A percentile compares a stretch with the other conserved stretches of the same genome.
Conservation (phyloP, 2,888 invertebrate genomes). For the Bedellia somnulentella region DNA sequence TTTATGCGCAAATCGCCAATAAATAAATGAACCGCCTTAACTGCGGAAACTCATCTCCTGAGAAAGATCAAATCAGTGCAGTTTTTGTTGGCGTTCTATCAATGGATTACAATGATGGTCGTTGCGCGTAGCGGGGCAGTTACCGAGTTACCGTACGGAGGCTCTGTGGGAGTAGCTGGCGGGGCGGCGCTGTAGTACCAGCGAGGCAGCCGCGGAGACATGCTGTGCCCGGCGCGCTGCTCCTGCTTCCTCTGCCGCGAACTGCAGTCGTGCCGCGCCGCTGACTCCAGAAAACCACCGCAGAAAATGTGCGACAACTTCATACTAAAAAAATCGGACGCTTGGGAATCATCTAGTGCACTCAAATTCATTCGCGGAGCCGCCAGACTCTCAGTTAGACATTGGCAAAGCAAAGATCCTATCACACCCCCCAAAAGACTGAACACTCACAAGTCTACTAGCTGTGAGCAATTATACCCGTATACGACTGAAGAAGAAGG, state of each 20-base stretch:
- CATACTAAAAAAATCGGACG: conserved; percentile 57
- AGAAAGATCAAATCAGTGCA: too few species aligned
- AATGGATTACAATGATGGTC: neutral
- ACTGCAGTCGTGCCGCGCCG: conserved; percentile 64
- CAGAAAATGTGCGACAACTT: conserved; percentile 51
- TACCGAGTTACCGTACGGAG: conserved; percentile 25
- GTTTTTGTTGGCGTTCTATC: too few species aligned
- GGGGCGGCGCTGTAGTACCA: conserved; percentile 27
- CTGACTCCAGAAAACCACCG: conserved; percentile 44
- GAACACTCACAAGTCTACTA: conserved; percentile 43
- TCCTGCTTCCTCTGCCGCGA: conserved; percentile 76
- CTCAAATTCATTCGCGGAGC: conserved; percentile 51
- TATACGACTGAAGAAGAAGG: conserved; percentile 32
- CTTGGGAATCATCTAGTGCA: conserved; percentile 35
- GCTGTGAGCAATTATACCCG: conserved; percentile 53
- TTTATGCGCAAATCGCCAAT: too few species aligned
- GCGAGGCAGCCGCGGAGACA: conserved; percentile 47
- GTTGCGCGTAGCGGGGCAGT: conserved; percentile 2
- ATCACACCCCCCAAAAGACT: conserved; percentile 37
- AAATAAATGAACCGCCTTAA: neutral
- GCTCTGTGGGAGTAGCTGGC: conserved; percentile 4
- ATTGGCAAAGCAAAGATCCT: conserved; percentile 52
- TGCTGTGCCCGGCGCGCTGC: conserved; percentile 74
- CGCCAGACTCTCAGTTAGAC: conserved; percentile 54
- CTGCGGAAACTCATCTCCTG: conserved; percentile 1